Evolutionary conservation across 2,888 invertebrate species (phyloP), one percentile per base, ranked within the genome.

Genomic region (Hipparchia semele): DNA sequence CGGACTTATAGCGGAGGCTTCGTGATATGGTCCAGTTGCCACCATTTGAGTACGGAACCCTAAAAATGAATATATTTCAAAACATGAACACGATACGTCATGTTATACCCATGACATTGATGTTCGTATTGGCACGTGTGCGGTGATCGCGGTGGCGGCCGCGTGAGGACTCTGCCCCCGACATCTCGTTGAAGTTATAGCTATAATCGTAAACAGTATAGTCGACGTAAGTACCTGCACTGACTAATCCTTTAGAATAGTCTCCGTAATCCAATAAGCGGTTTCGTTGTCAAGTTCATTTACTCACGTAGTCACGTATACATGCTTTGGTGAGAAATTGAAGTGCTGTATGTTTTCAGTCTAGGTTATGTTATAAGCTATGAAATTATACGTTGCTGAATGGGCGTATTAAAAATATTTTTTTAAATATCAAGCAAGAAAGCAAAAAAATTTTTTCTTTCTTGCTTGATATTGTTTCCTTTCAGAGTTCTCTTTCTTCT

Each of bases 141-240:
- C 73, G 74, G 78, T 87, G 87, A 89, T 89, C 77, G 79, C 79
- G 80, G 74, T 79, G 79, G 79, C 76, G 76, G 75, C 77, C 70
- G 66, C 79, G 79, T 72, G 83, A 75, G 86, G 86, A 88, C 88
- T 88, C 82, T 88, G 89, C 82, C 84, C 86, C 83, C 82, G 70
- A 46, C 75, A 74, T 74, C 74, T 74, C 73, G 75, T 76, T 67
- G 9, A 51, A 10, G 23, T 51, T 54, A 62, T 62, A 46, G 12
- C 8, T 51, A 33, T 58, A 67, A 56, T 67, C 67, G 13, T 58
- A 45, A 45, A 67, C 59, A 13, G 8, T 54, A 53, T 6, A 67
- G 67, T 46, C 67, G 58, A 67, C 58, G 23, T 67, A 67, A 58
- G 67, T 67, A 67, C 46, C 46, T 67, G 56, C 56, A 46, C 58